These are phyloP conservation scores for Tragelaphus buxtoni DNA, from an alignment of 2,113 vertebrate species.

Conservation along the genomic window DNA sequence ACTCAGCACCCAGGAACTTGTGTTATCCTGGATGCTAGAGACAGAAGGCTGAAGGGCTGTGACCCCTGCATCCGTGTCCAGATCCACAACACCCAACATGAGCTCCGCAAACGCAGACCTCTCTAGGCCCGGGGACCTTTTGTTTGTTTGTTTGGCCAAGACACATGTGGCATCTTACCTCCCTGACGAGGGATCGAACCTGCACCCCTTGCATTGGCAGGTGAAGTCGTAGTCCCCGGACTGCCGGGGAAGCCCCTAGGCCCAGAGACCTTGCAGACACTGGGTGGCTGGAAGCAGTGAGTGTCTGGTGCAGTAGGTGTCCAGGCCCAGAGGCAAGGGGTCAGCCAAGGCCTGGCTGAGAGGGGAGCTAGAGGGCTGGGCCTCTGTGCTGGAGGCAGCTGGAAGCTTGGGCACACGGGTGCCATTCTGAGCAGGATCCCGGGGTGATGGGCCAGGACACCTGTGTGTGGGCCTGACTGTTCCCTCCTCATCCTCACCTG, in stretches of 20 bases:
- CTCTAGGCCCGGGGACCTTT: neutral
- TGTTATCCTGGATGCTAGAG: neutral
- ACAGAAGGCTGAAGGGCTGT: neutral
- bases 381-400: neutral
- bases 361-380: neutral
- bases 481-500: neutral
- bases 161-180: neutral
- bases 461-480: neutral
- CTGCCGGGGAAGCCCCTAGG: neutral
- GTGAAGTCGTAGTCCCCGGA: neutral
- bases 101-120: neutral
- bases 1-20: neutral
- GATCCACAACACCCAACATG: neutral
- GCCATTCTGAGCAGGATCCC: neutral
- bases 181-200: neutral
- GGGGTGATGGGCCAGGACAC: neutral
- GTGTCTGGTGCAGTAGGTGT: neutral
- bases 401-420: neutral
- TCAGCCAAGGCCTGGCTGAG: neutral
- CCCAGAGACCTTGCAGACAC: neutral
- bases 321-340: neutral
- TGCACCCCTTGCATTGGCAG: neutral
- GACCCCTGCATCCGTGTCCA: fast-evolving
- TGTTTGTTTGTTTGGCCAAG: neutral
- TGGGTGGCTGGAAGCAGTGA: neutral